phyloP scores from a whole-genome alignment of 2,888 invertebrate genomes.

The Megamerina dolium region DNA sequence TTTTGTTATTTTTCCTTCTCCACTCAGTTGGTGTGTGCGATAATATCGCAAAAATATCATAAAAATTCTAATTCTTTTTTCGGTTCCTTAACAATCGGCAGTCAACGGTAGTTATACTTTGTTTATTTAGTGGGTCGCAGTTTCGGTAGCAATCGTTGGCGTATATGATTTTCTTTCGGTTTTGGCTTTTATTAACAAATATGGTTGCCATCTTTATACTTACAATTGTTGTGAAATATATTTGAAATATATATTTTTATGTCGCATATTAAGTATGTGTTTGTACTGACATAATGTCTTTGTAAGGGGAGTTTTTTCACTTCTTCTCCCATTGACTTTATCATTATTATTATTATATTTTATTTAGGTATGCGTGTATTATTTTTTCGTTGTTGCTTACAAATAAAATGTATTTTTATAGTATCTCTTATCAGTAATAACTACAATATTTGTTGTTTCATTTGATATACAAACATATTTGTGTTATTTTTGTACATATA shows the following conservation, averaged over 20 bases:
- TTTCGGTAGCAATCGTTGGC: no score
- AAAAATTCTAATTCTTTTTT: slow-evolving; percentile 14
- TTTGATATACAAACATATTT: no score
- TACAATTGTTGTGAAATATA: slow-evolving; percentile 11
- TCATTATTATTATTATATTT: slow-evolving; percentile 1
- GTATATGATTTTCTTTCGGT: no score
- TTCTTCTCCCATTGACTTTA: no score
- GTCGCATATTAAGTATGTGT: slow-evolving; percentile 16
- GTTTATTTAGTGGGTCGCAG: background rate
- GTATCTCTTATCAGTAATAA: no score
- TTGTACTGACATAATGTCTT: slow-evolving; percentile 5
- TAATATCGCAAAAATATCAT: slow-evolving; percentile 13
- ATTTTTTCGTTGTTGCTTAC: no score
- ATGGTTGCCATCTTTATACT: slow-evolving; percentile 12
- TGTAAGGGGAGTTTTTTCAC: slow-evolving; percentile 1
- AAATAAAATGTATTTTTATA: no score
- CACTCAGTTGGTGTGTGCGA: slow-evolving; percentile 16
- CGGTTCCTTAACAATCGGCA: background rate
- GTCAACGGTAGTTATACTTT: background rate
- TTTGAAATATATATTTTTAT: slow-evolving; percentile 25
- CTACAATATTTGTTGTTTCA: no score
- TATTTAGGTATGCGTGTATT: no score
- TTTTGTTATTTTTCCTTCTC: slow-evolving; percentile 9
- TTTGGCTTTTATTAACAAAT: slow-evolving; percentile 14
- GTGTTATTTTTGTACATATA: no score